Base-by-base conservation (phyloP, 2,797 vertebrate species). In the Dallia pectoralis region DNA sequence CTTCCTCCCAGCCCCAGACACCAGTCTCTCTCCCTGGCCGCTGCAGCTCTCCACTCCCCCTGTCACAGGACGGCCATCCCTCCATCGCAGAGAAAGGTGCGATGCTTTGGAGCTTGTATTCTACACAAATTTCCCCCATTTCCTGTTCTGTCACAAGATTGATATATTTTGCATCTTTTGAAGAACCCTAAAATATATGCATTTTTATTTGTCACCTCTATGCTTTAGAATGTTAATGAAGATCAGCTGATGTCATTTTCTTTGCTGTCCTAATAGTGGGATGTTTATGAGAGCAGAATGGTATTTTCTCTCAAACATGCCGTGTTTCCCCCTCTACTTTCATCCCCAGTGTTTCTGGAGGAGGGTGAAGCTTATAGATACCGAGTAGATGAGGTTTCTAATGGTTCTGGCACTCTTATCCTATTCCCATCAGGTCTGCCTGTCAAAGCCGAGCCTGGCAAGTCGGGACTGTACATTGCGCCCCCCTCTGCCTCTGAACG, bases 71-170 rank as follows among this genome's bases (percentile, higher is more conserved):
- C 68, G 73, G 92, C 67, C 80, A 84, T 68, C 33, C 51, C 56
- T 74, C 90, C 19, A 74, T 90, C 18, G 74, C 77, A 56, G 96
- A 97, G 30, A 98, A 96, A 97, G 96, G 97, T 99, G 93, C 79
- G 63, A 59, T 59, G 18, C 56, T 27, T 0, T 69, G 72, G 69
- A 19, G 51, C 19, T 19, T 56, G 0, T 56, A 22, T 49, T 15
- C 49, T 6, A 59, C 53, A 27, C 25, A 11, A 22, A 27, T 22
- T 1, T 59, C 4, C 4, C 53, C 53, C 12, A 25, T 25, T 59
- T 4, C 53, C 6, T 53, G 4, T 49, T 22, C 19, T 22, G 8
- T 22, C 49, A 53, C 18, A 19, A 7, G n/a, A n/a, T 8, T 19
- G 6, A 53, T 53, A 3, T 53, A 9, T 8, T 53, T 4, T 25